phyloP scores from a whole-genome alignment of 2,113 vertebrate species.

The Chloropsis hardwickii region DNA sequence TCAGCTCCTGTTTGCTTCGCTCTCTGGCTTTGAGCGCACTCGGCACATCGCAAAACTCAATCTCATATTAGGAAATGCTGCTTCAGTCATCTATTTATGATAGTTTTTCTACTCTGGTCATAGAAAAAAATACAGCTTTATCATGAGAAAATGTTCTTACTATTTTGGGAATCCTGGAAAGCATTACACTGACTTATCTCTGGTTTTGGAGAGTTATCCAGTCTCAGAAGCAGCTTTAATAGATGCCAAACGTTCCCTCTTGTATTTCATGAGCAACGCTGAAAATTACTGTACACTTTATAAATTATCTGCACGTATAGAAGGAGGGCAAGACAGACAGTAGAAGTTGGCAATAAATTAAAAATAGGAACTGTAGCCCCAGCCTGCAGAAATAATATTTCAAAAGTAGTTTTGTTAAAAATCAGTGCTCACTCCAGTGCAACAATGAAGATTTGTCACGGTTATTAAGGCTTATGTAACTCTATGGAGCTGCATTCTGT shows the following conservation, averaged over 20 bases:
- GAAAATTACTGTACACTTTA: neutral
- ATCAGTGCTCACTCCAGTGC: neutral
- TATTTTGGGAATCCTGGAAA: slow-evolving; percentile 49
- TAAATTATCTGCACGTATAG: neutral
- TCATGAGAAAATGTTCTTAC: slow-evolving; percentile 35
- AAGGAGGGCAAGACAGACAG: neutral
- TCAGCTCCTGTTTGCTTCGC: neutral
- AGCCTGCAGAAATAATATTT: neutral
- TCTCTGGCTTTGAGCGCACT: neutral
- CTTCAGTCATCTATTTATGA: slow-evolving; percentile 17
- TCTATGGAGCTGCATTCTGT: neutral
- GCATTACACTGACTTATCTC: slow-evolving; percentile 31
- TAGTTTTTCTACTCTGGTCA: slow-evolving; percentile 25
- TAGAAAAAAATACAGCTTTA: slow-evolving; percentile 31
- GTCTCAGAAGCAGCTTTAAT: slow-evolving; percentile 17
- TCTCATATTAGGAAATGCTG: slow-evolving; percentile 23
- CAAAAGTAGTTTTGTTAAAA: neutral
- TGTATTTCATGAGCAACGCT: neutral
- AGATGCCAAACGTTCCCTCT: neutral
- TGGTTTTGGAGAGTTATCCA: slow-evolving; percentile 34
- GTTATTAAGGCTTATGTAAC: slow-evolving; percentile 7
- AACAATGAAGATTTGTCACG: neutral
- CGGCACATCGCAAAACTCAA: neutral
- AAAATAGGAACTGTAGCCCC: neutral
- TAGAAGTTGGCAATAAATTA: neutral